Evolutionary conservation across 2,113 vertebrate species (phyloP).

Genomic region (Pterocles gutturalis): DNA sequence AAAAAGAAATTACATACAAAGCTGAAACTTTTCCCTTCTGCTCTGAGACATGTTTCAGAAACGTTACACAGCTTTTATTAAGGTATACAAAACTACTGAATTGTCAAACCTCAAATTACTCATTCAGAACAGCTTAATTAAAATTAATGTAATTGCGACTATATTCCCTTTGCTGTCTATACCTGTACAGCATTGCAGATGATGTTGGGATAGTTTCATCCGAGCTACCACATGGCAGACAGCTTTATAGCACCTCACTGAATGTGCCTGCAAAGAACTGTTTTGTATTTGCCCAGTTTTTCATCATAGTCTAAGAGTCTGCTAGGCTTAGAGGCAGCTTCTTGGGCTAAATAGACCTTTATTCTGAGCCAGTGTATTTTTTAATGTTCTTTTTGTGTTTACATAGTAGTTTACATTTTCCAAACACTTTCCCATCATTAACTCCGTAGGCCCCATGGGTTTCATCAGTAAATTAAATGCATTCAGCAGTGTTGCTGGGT

Average conservation of each 20-base stretch:
- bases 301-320: background rate
- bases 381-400: background rate
- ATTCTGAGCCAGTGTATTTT: background rate
- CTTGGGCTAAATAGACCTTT: background rate
- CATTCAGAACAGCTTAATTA: conserved; percentile 54
- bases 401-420: background rate
- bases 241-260: background rate
- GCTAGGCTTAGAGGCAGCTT: background rate
- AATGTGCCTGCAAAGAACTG: background rate
- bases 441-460: background rate
- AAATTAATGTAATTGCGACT: conserved; percentile 33
- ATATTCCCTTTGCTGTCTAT: background rate
- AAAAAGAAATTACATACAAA: background rate
- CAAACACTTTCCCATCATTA: background rate
- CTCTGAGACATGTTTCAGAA: background rate
- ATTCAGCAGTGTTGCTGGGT: background rate
- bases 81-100: background rate
- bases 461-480: background rate
- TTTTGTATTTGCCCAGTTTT: background rate
- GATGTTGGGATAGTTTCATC: background rate
- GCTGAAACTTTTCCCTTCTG: conserved; percentile 14
- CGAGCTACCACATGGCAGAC: background rate
- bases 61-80: background rate
- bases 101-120: conserved; percentile 16
- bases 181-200: background rate